These are phyloP conservation scores for Pipistrellus pipistrellus DNA, from an alignment of 2,797 vertebrate species.

Conservation along the genomic window DNA sequence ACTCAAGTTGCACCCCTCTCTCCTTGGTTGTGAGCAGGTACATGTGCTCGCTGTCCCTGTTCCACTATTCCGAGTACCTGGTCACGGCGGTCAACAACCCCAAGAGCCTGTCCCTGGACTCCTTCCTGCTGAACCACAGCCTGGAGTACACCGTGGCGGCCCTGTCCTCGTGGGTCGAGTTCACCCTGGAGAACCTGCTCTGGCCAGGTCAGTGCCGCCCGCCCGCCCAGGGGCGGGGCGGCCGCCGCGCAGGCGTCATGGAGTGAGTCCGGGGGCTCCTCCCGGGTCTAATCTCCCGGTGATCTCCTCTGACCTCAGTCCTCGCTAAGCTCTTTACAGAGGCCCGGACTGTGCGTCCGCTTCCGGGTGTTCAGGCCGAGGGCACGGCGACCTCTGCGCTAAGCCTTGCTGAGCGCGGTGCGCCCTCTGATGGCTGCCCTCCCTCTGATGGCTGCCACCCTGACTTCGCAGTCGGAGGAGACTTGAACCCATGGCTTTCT, in stretches of 20 bases:
- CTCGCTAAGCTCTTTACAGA: constrained; percentile 72
- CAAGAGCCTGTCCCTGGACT: constrained; percentile 96
- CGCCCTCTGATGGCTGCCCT: too few species aligned
- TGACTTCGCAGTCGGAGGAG: neutral
- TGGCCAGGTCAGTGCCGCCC: constrained; percentile 92
- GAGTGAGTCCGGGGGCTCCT: neutral
- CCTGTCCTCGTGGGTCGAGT: constrained; percentile 97
- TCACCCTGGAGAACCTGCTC: constrained; percentile 94
- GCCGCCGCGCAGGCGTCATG: neutral
- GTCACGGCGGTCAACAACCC: constrained; percentile 98
- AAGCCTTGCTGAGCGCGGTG: neutral
- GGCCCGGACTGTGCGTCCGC: neutral
- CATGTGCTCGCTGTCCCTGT: constrained; percentile 96
- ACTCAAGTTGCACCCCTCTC: neutral
- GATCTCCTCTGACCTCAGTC: neutral
- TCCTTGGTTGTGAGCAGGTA: constrained; percentile 90
- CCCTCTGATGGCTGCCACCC: too few species aligned
- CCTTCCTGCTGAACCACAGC: constrained; percentile 98
- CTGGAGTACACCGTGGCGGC: constrained; percentile 97
- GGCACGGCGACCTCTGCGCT: neutral
- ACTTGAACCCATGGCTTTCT: neutral
- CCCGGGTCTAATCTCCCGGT: constrained; percentile 44
- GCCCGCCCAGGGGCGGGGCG: constrained; percentile 44
- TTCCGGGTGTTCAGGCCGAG: neutral
- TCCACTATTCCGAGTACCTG: constrained; percentile 98